These are phyloP conservation scores for Antennarius maculatus DNA, from an alignment of 2,797 vertebrate species.

Conservation along the genomic window DNA sequence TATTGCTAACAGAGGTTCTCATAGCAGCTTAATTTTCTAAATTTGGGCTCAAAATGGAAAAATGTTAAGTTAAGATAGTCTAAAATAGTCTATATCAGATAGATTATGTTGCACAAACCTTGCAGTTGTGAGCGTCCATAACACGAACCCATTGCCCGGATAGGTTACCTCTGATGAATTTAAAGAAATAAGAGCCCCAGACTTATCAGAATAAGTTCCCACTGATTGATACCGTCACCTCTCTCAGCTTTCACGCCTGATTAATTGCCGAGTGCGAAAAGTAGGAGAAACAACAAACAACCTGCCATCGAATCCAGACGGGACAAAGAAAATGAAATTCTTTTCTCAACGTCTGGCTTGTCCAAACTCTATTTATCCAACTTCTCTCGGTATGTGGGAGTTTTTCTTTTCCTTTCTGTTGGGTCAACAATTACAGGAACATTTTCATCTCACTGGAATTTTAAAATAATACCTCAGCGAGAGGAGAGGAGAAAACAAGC, in stretches of 20 bases:
- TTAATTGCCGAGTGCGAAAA: constrained; percentile 51
- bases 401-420: constrained; percentile 64
- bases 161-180: not conserved
- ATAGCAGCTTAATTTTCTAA: no score
- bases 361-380: constrained; percentile 71
- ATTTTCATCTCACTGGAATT: constrained; percentile 72
- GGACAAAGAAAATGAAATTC: constrained; percentile 30
- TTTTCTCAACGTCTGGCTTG: constrained; percentile 54
- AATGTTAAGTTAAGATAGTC: no score
- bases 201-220: not conserved
- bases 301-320: constrained; percentile 19
- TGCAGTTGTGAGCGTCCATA: not conserved
- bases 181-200: not conserved
- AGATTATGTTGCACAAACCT: no score
- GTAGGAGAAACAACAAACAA: constrained; percentile 43
- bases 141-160: not conserved
- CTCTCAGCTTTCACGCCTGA: constrained; percentile 31
- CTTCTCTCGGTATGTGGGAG: constrained; percentile 68
- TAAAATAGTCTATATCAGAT: no score
- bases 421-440: constrained; percentile 72
- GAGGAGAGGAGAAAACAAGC: constrained; percentile 8
- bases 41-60: no score
- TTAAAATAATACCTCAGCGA: constrained; percentile 11
- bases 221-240: constrained; percentile 14
- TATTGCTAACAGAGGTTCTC: no score